Conservation (phyloP, 2,888 invertebrate species). For the Synergus japonicus region DNA sequence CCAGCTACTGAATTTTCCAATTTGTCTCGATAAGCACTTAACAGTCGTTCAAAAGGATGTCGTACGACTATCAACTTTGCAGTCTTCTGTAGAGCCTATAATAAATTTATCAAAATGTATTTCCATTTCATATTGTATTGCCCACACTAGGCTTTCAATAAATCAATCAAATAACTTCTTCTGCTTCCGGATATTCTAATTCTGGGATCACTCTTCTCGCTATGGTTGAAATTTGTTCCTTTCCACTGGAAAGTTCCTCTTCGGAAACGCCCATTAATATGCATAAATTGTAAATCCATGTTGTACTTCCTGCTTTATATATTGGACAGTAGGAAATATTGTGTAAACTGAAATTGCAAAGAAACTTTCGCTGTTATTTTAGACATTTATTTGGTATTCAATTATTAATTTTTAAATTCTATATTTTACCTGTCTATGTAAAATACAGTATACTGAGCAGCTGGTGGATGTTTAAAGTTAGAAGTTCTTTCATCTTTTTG, state of each 20-base stretch:
- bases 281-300: conserved; percentile 78
- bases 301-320: conserved; percentile 78
- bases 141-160: too few relatives aligned
- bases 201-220: conserved; percentile 70
- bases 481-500: conserved; percentile 58
- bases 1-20: conserved; percentile 77
- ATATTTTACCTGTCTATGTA: conserved; percentile 74
- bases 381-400: neutral
- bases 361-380: neutral
- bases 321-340: conserved; percentile 78
- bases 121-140: too few relatives aligned
- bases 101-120: neutral
- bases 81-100: conserved; percentile 74
- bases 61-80: conserved; percentile 80
- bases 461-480: conserved; percentile 76
- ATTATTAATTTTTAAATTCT: neutral
- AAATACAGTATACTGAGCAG: conserved; percentile 77
- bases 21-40: conserved; percentile 82
- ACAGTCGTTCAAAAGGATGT: conserved; percentile 81
- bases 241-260: conserved; percentile 67
- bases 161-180: conserved; percentile 61
- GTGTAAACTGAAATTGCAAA: conserved; percentile 65
- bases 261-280: conserved; percentile 75
- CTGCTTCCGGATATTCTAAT: conserved; percentile 74
- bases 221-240: conserved; percentile 70